Percentiles rank a stretch among this genome's conserved stretches.
These are phyloP conservation scores for Pantherophis guttatus DNA, from an alignment of 2,113 vertebrate species.

Conservation along the genomic window DNA sequence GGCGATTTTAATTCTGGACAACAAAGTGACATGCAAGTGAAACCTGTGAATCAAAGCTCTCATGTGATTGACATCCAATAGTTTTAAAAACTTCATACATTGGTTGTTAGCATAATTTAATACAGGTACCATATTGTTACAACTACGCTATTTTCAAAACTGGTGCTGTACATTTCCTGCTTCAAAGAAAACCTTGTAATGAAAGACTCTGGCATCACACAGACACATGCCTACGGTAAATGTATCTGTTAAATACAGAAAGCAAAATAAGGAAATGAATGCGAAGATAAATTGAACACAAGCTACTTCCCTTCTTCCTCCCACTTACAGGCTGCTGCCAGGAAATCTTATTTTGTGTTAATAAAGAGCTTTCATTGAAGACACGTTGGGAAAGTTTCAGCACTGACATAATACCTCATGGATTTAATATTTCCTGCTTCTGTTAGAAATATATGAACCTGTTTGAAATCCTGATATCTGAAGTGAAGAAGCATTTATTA, in stretches of 20 bases:
- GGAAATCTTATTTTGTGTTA: constrained; percentile 29
- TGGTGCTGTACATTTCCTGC: neutral
- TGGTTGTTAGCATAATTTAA: neutral
- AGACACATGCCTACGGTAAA: neutral
- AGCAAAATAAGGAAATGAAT: constrained; percentile 25
- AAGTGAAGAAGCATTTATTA: neutral
- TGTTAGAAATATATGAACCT: neutral
- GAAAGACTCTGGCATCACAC: neutral
- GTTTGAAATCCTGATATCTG: neutral
- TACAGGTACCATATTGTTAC: neutral
- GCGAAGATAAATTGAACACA: constrained; percentile 9
- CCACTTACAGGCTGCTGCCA: constrained; percentile 32
- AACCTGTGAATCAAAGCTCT: neutral
- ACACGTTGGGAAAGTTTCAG: constrained; percentile 35
- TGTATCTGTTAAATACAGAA: constrained; percentile 42
- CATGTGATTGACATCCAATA: neutral
- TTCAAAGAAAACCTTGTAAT: neutral
- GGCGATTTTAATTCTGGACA: neutral
- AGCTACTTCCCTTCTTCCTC: constrained; percentile 26
- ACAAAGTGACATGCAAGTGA: neutral
- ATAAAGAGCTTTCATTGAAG: constrained; percentile 31
- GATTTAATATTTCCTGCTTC: neutral
- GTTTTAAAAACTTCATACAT: neutral
- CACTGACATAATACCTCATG: neutral
- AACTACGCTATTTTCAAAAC: neutral